Conservation (phyloP, 2,888 invertebrate genomes). For the Cephus spinipes region DNA sequence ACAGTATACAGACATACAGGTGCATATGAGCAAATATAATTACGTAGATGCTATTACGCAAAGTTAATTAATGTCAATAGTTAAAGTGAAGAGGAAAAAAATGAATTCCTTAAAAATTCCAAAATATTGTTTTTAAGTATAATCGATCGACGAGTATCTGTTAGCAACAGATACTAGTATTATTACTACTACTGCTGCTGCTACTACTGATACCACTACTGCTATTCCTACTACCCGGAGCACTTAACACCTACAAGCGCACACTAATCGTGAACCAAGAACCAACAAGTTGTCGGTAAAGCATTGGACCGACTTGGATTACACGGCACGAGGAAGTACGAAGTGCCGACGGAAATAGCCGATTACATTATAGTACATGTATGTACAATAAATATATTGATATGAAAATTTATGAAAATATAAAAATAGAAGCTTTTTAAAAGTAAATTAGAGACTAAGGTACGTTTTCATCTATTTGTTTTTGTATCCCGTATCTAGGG, state of each 20-base stretch:
- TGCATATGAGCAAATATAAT: not conserved
- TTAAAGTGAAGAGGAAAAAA: not conserved
- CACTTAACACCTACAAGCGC: not conserved
- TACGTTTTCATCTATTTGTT: not conserved
- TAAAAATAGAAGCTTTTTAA: no score
- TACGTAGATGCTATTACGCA: not conserved
- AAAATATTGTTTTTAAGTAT: not conserved
- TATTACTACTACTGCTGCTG: no score
- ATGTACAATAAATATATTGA: no score
- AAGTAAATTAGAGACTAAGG: not conserved
- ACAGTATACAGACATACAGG: not conserved
- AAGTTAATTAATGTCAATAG: not conserved
- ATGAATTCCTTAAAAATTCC: no score
- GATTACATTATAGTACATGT: not conserved
- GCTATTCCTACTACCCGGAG: not conserved
- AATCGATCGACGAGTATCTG: not conserved
- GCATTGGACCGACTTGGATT: not conserved
- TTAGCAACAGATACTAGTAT: not conserved
- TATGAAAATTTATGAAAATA: not conserved
- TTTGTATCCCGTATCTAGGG: not conserved
- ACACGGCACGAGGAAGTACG: not conserved
- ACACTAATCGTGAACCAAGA: not conserved
- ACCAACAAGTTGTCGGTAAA: not conserved
- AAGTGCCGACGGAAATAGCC: not conserved
- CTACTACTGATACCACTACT: no score